phyloP scores from a whole-genome alignment of 2,113 vertebrate genomes.

The Forbesichthys agassizii region DNA sequence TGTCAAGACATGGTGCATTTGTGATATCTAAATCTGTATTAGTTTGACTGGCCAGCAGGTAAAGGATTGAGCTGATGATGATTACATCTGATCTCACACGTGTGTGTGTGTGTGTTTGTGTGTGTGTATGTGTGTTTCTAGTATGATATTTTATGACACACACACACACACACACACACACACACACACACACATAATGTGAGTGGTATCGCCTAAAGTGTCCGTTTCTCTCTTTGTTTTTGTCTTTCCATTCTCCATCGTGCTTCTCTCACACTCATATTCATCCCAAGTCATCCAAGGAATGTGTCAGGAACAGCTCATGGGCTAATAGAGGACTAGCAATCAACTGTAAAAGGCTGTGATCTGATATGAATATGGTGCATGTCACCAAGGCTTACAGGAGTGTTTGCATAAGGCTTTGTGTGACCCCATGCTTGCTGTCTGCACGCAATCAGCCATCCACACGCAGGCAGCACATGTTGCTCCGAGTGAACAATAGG shows the following conservation, averaged over 20 bases:
- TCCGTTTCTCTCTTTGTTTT: constrained; percentile 21
- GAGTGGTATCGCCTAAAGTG: too few relatives aligned
- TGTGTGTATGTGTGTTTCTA: too few relatives aligned
- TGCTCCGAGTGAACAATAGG: neutral
- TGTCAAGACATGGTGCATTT: constrained; percentile 4
- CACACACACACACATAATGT: neutral
- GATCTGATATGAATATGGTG: constrained; percentile 47
- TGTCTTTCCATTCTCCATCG: neutral
- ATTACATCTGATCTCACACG: too few relatives aligned
- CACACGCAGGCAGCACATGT: constrained; percentile 2
- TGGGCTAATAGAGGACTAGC: constrained; percentile 48
- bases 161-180: neutral
- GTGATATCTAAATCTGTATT: constrained; percentile 21
- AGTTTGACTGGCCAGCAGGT: constrained; percentile 35
- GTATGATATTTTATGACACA: too few relatives aligned
- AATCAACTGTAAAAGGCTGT: constrained; percentile 20
- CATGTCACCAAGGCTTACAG: constrained; percentile 41
- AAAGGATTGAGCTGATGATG: neutral
- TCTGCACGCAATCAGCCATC: neutral
- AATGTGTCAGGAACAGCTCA: constrained; percentile 56
- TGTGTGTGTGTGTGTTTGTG: too few relatives aligned
- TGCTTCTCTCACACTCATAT: constrained; percentile 36
- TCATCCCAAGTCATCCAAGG: constrained; percentile 49
- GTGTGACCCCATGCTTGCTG: neutral
- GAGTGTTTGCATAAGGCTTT: constrained; percentile 21